Evolutionary conservation across 2,888 invertebrate genomes (phyloP), one percentile per base, ranked within the genome.

Genomic region (Rhamphomyia laevipes): DNA sequence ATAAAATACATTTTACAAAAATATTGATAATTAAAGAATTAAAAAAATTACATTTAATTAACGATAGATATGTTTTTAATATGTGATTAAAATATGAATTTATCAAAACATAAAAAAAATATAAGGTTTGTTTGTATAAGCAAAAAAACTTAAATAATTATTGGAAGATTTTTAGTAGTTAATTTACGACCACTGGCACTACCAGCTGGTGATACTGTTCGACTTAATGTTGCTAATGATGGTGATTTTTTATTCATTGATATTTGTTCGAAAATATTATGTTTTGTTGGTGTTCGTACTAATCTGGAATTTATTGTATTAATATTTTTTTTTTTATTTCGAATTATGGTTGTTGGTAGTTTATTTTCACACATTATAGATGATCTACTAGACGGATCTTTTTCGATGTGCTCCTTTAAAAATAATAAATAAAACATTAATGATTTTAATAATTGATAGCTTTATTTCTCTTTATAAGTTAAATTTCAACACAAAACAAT

Each of bases 111-210:
- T 21, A 21, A 21, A 21, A 21, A 21, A 21, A 21, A 21, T 7
- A 27, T 27, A 7, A 27, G 2, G 5, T 27, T 27, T n/a, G n/a
- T n/a, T 27, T 27, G 7, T 27, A 27, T 6, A 27, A 27, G 9
- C n/a, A 27, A 27, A 27, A 27, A 27, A 27, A 27, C 23, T 56
- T 59, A 64, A 53, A 63, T 63, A 21, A 64, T 55, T 42, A 63
- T 63, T 11, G 64, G 63, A 46, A 63, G 56, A 51, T 64, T 63
- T 52, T 63, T 63, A n/a, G 61, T 63, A 11, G 63, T 60, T 38
- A 63, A 54, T 51, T 64, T 64, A 42, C 61, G 57, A n/a, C 53
- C 54, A 51, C 55, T 56, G 35, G 44, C 41, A 2, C 40, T 52
- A 33, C 37, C 47, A 23, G 46, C 50, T 44, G 47, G 53, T 47